phyloP scores from a whole-genome alignment of 2,797 vertebrate species.

The Meriones psammophilus region DNA sequence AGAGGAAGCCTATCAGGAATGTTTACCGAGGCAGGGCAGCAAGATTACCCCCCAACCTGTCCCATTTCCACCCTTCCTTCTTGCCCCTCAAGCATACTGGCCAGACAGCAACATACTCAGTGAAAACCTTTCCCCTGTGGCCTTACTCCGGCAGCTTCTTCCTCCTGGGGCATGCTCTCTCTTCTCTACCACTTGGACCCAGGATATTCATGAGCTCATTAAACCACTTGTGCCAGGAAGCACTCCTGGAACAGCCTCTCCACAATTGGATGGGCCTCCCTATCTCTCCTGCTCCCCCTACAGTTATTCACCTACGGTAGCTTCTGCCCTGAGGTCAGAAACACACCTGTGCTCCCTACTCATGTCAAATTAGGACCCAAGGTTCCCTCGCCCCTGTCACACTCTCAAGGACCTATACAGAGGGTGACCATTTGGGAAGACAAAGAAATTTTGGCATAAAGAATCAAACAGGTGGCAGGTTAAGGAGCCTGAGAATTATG shows the following conservation, averaged over 20 bases:
- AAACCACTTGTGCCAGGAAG: neutral
- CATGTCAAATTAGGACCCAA: neutral
- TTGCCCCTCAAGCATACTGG: neutral
- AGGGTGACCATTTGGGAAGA: neutral
- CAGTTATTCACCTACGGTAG: neutral
- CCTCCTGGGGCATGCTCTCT: neutral
- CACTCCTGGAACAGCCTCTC: neutral
- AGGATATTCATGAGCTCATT: slow-evolving; percentile 17
- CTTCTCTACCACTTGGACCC: neutral
- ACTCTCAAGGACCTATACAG: neutral
- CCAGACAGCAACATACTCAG: neutral
- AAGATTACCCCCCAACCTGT: neutral
- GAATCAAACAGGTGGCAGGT: neutral
- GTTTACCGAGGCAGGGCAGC: neutral
- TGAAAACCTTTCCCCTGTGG: neutral
- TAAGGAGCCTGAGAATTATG: neutral
- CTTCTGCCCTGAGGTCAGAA: slow-evolving; percentile 17
- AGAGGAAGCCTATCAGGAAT: neutral
- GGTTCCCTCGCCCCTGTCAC: neutral
- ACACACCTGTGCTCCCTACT: neutral
- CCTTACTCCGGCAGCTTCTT: neutral
- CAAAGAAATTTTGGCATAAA: neutral
- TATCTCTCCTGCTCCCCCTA: neutral
- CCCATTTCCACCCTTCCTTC: neutral
- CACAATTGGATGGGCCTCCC: neutral